Percentiles rank a stretch among this genome's conserved stretches.
phyloP scores from a whole-genome alignment of 1,140 invertebrate species.

The Dinoponera quadriceps region DNA sequence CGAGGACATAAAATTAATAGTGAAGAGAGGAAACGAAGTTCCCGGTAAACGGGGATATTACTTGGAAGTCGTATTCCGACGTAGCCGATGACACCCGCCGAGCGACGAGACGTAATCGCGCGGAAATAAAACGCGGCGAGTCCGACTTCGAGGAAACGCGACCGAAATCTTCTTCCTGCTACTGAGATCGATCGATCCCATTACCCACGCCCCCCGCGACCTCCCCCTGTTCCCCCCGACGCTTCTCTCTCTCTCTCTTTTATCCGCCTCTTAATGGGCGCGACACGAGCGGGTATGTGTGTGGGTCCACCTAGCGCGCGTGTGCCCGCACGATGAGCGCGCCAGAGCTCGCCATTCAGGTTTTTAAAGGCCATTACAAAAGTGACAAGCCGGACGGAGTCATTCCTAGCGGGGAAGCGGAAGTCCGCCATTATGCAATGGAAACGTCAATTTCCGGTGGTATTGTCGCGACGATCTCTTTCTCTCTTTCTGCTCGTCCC shows the following conservation, averaged over 20 bases:
- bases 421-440: conserved; percentile 79
- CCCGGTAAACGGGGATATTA: conserved; percentile 27
- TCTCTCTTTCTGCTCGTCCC: conserved; percentile 67
- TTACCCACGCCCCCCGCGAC: not conserved
- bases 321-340: conserved; percentile 39
- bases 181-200: conserved; percentile 28
- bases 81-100: not conserved
- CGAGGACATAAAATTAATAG: conserved; percentile 2
- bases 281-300: conserved; percentile 9
- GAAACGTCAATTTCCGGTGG: conserved; percentile 79
- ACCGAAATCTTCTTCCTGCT: conserved; percentile 38
- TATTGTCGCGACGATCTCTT: conserved; percentile 74
- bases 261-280: conserved; percentile 1
- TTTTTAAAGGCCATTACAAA: conserved; percentile 77
- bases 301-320: conserved; percentile 55
- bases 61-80: not conserved
- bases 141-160: conserved; percentile 19
- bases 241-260: not conserved
- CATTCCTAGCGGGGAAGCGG: conserved; percentile 77
- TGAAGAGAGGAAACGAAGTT: conserved; percentile 1
- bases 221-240: not conserved
- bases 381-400: conserved; percentile 76
- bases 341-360: conserved; percentile 69
- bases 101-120: conserved; percentile 21
- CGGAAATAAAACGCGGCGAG: conserved; percentile 37